Conservation (phyloP, 1,140 invertebrate genomes). For the Sminthurinus signatus region DNA sequence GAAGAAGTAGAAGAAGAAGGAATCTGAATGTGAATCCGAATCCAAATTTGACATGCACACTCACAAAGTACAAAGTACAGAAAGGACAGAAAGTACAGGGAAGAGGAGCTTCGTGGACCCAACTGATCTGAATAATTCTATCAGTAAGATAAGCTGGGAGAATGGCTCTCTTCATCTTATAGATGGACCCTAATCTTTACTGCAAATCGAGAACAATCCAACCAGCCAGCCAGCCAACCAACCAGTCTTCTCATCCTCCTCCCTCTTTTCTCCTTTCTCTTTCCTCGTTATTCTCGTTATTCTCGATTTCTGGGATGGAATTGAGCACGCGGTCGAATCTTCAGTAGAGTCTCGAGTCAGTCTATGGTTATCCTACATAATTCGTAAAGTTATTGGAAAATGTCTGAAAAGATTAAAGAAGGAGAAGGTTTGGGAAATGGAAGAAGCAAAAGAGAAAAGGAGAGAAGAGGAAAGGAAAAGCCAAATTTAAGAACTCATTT, state of each 20-base stretch:
- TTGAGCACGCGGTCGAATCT: constrained; percentile 28
- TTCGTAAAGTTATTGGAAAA: constrained; percentile 42
- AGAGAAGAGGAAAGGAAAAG: constrained; percentile 29
- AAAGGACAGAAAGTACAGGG: not conserved
- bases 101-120: constrained; percentile 15
- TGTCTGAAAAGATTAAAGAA: constrained; percentile 41
- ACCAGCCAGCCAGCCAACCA: too few species aligned
- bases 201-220: constrained; percentile 42
- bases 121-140: constrained; percentile 42
- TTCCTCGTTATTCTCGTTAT: not conserved
- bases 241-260: not conserved
- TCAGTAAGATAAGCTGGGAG: constrained; percentile 35
- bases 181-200: constrained; percentile 41
- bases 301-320: constrained; percentile 1
- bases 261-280: constrained; percentile 5
- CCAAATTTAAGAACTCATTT: constrained; percentile 41
- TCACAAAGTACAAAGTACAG: too few species aligned
- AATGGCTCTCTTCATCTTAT: constrained; percentile 40
- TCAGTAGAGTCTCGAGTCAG: too few species aligned
- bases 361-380: constrained; percentile 40
- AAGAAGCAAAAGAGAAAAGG: constrained; percentile 41
- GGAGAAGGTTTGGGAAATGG: constrained; percentile 26
- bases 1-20: too few species aligned
- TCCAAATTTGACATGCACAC: too few species aligned
- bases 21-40: too few species aligned